These are phyloP conservation scores for Leistus spinibarbis DNA, from an alignment of 2,888 invertebrate species.

Conservation along the genomic window DNA sequence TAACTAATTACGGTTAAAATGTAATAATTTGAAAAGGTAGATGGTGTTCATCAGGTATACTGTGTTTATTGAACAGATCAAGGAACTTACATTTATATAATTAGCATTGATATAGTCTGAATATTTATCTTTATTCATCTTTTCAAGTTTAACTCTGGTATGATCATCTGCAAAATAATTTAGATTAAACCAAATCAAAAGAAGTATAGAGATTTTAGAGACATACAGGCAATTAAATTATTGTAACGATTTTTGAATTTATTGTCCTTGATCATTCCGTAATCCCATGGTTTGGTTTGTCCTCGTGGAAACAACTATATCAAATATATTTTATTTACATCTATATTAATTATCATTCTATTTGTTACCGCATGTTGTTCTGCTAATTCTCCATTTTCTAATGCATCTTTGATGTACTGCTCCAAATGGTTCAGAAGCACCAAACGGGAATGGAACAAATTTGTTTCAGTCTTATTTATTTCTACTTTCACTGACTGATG, in stretches of 20 bases:
- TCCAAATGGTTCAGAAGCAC: conserved; percentile 51
- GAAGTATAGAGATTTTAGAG: neutral
- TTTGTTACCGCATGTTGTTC: conserved; percentile 51
- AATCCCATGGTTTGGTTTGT: conserved; percentile 53
- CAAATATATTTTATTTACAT: neutral
- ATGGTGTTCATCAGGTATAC: neutral
- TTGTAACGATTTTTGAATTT: conserved; percentile 58
- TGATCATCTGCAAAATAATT: conserved; percentile 24
- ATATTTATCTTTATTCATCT: conserved; percentile 19
- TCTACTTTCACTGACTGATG: neutral
- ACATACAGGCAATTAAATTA: conserved; percentile 59
- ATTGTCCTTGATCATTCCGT: conserved; percentile 54
- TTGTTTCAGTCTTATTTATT: conserved; percentile 15
- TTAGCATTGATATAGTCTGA: conserved; percentile 33
- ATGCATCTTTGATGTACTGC: conserved; percentile 53
- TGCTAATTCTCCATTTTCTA: conserved; percentile 50
- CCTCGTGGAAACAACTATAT: conserved; percentile 56
- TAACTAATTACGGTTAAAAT: neutral
- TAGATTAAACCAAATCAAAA: neutral
- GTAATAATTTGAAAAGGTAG: neutral
- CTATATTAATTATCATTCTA: neutral
- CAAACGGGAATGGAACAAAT: conserved; percentile 26
- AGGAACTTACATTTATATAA: conserved; percentile 26
- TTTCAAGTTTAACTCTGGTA: conserved; percentile 23
- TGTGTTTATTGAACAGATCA: neutral